Evolutionary conservation across 2,113 vertebrate species (phyloP).

Genomic region (Bucco capensis): DNA sequence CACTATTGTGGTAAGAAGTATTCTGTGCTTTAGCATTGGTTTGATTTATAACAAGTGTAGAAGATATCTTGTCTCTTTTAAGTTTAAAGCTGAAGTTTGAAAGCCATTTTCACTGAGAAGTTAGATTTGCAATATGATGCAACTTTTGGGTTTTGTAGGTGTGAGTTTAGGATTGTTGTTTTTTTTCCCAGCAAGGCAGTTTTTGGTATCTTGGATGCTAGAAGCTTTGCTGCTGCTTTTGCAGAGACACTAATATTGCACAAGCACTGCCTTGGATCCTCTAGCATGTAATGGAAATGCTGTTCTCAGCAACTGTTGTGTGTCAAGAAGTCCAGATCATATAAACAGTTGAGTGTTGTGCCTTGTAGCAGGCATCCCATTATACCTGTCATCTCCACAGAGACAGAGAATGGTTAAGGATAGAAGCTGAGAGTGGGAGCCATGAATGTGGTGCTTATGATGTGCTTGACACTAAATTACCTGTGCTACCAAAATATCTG

Average conservation of each 20-base stretch:
- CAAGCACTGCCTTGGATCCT: neutral
- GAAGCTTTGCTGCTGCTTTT: neutral
- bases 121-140: neutral
- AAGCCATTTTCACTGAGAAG: neutral
- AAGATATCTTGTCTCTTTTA: neutral
- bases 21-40: neutral
- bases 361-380: neutral
- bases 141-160: neutral
- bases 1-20: conserved; percentile 89
- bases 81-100: neutral
- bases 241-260: neutral
- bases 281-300: neutral
- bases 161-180: neutral
- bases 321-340: neutral
- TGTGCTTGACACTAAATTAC: neutral
- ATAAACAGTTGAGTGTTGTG: neutral
- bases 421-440: neutral
- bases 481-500: neutral
- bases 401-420: neutral
- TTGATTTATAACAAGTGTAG: neutral
- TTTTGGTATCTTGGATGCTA: neutral
- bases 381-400: neutral
- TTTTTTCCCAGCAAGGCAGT: neutral
- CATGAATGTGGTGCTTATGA: neutral
- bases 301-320: neutral